Percentiles rank a stretch among this genome's conserved stretches.
Conservation (phyloP, 92 coral and sea anemone species). For the Anthopleura xanthogrammica region DNA sequence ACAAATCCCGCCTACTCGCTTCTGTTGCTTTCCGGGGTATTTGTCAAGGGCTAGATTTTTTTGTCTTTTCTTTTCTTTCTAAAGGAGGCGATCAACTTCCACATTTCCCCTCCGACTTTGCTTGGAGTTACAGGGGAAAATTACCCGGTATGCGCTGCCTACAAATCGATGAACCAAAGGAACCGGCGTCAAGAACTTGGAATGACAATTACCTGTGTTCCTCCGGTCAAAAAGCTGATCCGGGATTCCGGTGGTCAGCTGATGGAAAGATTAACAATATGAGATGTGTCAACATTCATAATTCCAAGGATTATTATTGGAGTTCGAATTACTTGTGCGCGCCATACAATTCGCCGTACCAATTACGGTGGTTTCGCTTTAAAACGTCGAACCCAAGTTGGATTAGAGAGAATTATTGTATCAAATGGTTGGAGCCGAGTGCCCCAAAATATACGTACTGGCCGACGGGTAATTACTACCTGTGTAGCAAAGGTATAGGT, state of each 20-base stretch:
- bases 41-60: background rate
- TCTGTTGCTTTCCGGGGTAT: background rate
- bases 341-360: slow-evolving; percentile 32
- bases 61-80: background rate
- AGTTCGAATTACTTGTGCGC: slow-evolving; percentile 37
- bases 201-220: slow-evolving; percentile 57
- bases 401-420: background rate
- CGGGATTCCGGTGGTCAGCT: slow-evolving; percentile 48
- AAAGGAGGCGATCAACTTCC: slow-evolving; percentile 26
- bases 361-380: slow-evolving; percentile 21
- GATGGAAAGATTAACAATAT: slow-evolving; percentile 36
- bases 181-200: slow-evolving; percentile 43
- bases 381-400: background rate
- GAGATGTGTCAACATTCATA: slow-evolving; percentile 35
- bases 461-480: slow-evolving; percentile 7
- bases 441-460: slow-evolving; percentile 11
- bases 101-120: slow-evolving; percentile 51
- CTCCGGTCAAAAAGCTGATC: slow-evolving; percentile 48
- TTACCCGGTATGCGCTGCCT: slow-evolving; percentile 53
- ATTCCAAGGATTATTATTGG: slow-evolving; percentile 44
- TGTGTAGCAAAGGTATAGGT: slow-evolving; percentile 9
- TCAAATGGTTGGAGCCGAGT: slow-evolving; percentile 21
- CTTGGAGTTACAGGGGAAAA: slow-evolving; percentile 57
- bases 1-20: no score
- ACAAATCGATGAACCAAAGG: slow-evolving; percentile 52